A percentile compares a stretch with the other conserved stretches of the same genome.
phyloP scores from a whole-genome alignment of 2,888 invertebrate species.

The Ectemnius continuus region DNA sequence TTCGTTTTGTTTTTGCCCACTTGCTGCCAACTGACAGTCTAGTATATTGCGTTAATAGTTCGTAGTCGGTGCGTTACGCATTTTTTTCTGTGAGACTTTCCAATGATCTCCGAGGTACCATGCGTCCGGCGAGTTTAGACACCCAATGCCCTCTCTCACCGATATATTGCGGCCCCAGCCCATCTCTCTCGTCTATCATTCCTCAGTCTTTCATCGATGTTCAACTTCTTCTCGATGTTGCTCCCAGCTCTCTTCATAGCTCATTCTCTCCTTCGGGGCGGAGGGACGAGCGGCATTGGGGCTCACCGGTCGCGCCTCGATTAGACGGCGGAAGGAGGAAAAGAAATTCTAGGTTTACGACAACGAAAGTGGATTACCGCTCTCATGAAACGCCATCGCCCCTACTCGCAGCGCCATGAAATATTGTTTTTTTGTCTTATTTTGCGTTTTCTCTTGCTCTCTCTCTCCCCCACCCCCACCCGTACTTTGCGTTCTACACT shows the following conservation, averaged over 20 bases:
- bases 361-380: constrained; percentile 50
- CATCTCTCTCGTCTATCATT: neutral
- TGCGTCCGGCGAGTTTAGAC: constrained; percentile 58
- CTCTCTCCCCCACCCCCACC: too few species aligned
- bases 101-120: constrained; percentile 75
- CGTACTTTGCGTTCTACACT: constrained; percentile 36
- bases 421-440: neutral
- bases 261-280: constrained; percentile 13
- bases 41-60: constrained; percentile 54
- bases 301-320: constrained; percentile 61
- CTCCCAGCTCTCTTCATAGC: neutral
- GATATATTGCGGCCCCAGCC: constrained; percentile 1
- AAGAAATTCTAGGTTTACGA: constrained; percentile 36
- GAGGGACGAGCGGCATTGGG: constrained; percentile 64
- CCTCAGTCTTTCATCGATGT: neutral
- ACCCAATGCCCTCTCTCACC: neutral
- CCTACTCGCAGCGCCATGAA: constrained; percentile 30
- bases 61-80: constrained; percentile 60
- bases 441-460: neutral
- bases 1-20: constrained; percentile 29
- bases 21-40: constrained; percentile 26
- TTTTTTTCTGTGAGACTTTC: constrained; percentile 68
- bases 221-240: neutral
- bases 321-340: constrained; percentile 24
- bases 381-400: constrained; percentile 36